phyloP scores from a whole-genome alignment of 2,888 invertebrate species.

The Diachrysia chrysitis region DNA sequence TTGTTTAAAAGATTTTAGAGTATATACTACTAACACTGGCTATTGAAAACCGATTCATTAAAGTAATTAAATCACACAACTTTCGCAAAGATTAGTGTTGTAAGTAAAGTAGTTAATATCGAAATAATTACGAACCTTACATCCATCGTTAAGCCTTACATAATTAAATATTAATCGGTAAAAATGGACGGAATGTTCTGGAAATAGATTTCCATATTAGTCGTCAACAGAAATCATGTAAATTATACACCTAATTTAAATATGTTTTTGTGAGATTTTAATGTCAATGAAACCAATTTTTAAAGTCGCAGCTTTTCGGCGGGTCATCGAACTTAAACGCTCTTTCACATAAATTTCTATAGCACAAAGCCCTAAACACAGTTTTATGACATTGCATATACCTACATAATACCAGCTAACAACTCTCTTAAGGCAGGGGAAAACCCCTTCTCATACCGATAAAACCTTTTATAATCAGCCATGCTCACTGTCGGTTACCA shows the following conservation, averaged over 20 bases:
- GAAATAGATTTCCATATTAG: constrained; percentile 3
- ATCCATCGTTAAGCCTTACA: constrained; percentile 10
- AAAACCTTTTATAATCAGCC: too few relatives aligned
- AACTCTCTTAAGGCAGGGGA: too few relatives aligned
- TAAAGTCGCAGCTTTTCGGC: background rate
- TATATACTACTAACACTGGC: background rate
- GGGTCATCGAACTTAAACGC: background rate
- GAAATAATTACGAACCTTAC: constrained; percentile 20
- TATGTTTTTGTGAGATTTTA: background rate
- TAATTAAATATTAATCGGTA: constrained; percentile 10
- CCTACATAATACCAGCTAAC: background rate
- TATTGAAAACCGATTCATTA: background rate
- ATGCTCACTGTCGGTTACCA: too few relatives aligned
- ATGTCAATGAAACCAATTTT: background rate
- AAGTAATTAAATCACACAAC: background rate
- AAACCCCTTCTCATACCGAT: too few relatives aligned
- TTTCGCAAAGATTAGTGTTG: background rate
- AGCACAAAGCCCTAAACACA: background rate
- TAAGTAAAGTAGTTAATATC: constrained; percentile 22
- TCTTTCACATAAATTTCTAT: background rate
- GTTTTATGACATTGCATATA: background rate
- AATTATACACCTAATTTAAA: background rate
- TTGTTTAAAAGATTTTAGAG: constrained; percentile 7
- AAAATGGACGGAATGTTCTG: constrained; percentile 17
- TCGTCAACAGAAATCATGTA: background rate